These are phyloP conservation scores for Haliclona indistincta DNA, from an alignment of 37 sponge, comb jelly and placozoan genomes.

Conservation along the genomic window DNA sequence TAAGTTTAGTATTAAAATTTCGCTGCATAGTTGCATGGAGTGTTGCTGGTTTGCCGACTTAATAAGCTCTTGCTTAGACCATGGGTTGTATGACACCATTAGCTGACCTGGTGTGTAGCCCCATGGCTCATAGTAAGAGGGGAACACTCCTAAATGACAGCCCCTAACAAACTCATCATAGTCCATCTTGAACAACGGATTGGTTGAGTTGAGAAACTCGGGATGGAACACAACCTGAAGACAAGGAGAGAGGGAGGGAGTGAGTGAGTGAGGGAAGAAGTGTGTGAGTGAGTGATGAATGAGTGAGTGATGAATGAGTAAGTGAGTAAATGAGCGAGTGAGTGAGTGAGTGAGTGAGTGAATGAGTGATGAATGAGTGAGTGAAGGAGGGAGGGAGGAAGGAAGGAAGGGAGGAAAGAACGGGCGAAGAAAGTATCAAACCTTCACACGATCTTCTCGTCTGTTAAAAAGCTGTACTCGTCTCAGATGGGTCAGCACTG, in stretches of 20 bases:
- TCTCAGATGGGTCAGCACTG: slow-evolving; percentile 81
- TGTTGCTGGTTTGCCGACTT: too few species aligned
- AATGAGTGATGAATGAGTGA: too few species aligned
- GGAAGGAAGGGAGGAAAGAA: not conserved
- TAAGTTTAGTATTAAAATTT: too few species aligned
- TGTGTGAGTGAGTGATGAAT: too few species aligned
- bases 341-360: too few species aligned
- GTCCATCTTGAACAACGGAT: slow-evolving; percentile 94
- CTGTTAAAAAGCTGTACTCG: slow-evolving; percentile 89
- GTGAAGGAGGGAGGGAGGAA: not conserved
- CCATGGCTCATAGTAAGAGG: slow-evolving; percentile 99
- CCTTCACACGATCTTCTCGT: slow-evolving; percentile 91
- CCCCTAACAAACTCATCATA: slow-evolving; percentile 98
- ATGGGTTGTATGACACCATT: not conserved
- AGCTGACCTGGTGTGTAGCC: slow-evolving; percentile 95
- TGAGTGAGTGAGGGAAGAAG: too few species aligned
- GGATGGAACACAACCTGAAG: slow-evolving; percentile 95
- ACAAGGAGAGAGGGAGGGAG: not conserved
- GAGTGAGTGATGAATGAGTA: too few species aligned
- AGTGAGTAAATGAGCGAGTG: too few species aligned
- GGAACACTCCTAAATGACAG: slow-evolving; percentile 98
- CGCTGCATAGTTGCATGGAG: too few species aligned
- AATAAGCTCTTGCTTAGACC: too few species aligned
- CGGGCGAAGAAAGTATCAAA: slow-evolving; percentile 2
- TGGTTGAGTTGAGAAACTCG: slow-evolving; percentile 97